Evolutionary conservation across 2,888 invertebrate genomes (phyloP).

Genomic region (Scelioninae gen. 1): DNA sequence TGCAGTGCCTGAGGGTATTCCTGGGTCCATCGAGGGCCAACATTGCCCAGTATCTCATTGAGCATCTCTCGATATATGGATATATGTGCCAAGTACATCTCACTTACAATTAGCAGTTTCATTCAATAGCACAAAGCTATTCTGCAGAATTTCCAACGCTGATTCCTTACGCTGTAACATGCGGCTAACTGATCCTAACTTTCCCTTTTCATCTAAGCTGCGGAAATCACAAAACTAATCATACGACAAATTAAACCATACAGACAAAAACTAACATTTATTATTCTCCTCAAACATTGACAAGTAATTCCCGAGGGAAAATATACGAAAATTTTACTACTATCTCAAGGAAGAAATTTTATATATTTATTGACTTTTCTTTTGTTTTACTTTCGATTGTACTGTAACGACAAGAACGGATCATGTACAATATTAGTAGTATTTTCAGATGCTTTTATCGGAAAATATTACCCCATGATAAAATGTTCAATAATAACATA

Average conservation of each 20-base stretch:
- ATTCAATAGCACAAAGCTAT: conserved; percentile 36
- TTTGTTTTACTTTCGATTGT: too few species aligned
- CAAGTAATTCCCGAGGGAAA: too few species aligned
- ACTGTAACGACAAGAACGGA: too few species aligned
- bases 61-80: conserved; percentile 56
- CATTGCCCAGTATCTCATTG: conserved; percentile 58
- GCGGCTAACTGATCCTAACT: neutral
- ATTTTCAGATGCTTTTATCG: too few species aligned
- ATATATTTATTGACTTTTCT: too few species aligned
- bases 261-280: too few species aligned
- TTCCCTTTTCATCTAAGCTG: neutral
- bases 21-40: conserved; percentile 51
- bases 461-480: too few species aligned
- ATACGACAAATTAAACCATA: neutral
- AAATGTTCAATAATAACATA: too few species aligned
- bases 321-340: too few species aligned
- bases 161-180: conserved; percentile 15
- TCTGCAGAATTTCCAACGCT: conserved; percentile 18
- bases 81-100: conserved; percentile 53
- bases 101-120: conserved; percentile 60
- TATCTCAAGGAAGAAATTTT: too few species aligned
- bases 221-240: neutral
- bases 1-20: conserved; percentile 45
- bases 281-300: too few species aligned
- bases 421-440: too few species aligned